Percentiles rank a stretch among this genome's conserved stretches.
phyloP scores from a whole-genome alignment of 2,797 vertebrate genomes.

The Cuculus canorus region DNA sequence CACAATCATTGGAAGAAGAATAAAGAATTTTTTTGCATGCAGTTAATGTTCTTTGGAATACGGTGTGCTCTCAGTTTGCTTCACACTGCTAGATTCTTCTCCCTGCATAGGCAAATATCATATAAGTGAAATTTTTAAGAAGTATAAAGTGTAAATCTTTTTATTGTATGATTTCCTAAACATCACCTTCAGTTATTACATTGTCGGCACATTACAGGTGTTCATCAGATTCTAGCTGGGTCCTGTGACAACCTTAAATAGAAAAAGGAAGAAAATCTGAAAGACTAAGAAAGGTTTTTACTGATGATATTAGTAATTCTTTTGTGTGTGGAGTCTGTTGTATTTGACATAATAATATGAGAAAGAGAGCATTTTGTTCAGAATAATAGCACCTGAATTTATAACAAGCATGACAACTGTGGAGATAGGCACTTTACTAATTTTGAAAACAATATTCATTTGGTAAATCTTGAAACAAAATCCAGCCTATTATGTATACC shows the following conservation, averaged over 20 bases:
- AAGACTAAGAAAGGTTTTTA: not conserved
- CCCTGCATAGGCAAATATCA: not conserved
- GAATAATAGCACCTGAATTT: not conserved
- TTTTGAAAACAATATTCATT: not conserved
- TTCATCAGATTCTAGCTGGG: not conserved
- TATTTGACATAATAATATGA: not conserved
- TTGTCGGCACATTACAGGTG: not conserved
- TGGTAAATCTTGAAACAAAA: not conserved
- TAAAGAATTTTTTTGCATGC: not conserved
- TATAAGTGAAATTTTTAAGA: not conserved
- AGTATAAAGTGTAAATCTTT: not conserved
- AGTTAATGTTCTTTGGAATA: not conserved
- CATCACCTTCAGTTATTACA: not conserved
- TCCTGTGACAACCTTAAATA: not conserved
- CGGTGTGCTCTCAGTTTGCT: not conserved
- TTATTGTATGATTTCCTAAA: not conserved
- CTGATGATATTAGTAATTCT: not conserved
- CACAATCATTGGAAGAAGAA: not conserved
- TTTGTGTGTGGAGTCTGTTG: not conserved
- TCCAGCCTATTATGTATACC: not conserved
- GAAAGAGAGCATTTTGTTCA: not conserved
- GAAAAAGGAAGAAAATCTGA: not conserved
- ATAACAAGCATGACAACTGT: not conserved
- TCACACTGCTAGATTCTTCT: not conserved
- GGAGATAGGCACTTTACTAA: not conserved